Base-by-base conservation (phyloP, 1,140 invertebrate species). In the Drosophila biarmipes region DNA sequence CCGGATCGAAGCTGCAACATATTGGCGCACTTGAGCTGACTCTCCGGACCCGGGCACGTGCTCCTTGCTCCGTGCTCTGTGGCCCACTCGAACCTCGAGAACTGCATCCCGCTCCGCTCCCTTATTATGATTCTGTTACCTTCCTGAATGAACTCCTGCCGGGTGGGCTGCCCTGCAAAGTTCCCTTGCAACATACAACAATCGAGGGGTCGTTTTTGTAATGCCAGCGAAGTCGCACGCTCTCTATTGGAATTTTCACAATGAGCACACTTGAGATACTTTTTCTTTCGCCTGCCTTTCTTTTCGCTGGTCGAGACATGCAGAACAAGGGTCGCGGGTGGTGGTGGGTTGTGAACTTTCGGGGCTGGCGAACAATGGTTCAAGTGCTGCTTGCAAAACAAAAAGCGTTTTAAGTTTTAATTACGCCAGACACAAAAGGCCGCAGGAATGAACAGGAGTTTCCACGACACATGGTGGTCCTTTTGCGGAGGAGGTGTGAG, bases 321-420 rank as follows among this genome's bases (percentile, higher is more conserved):
- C 52, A 57, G 71, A 75, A 55, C 48, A 76, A 34, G 46, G 46
- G 31, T 29, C 14, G 46, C 11, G 15, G 53, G 57, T 27, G 56
- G 29, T 31, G 29, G 35, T 53, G 74, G 74, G 69, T 62, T 75
- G 61, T 78, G 82, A 87, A 87, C 78, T 86, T 87, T 78, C 61
- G 43, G 56, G 52, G 78, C 68, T 74, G 49, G 77, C 73, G 79
- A 86, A 87, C 82, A 87, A 87, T 76, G 84, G 84, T 78, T 82
- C 75, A 89, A 87, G 78, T 73, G 84, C 79, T 89, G 80, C 84
- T 89, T 89, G 85, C 85, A 74, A 89, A 87, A 89, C 85, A 89
- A 89, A 87, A 89, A 89, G 84, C 84, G 67, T 84, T 89, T 89
- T 84, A 89, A 89, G 84, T 89, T 89, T 89, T 89, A 89, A 89